These are phyloP conservation scores for Rattus rattus DNA, from an alignment of 2,113 vertebrate genomes.

Conservation along the genomic window DNA sequence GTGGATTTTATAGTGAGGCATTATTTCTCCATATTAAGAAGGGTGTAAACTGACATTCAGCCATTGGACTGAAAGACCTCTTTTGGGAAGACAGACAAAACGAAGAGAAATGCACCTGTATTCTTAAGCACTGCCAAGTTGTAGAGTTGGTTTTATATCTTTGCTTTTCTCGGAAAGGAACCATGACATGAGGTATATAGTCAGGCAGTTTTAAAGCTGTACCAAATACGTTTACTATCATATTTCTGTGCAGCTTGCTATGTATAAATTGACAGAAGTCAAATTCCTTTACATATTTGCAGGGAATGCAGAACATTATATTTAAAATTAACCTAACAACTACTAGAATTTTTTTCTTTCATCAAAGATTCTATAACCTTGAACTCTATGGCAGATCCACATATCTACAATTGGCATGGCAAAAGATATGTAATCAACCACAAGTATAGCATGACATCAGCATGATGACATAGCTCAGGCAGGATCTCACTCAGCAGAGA, in stretches of 20 bases:
- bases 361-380: not conserved
- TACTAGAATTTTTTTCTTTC: not conserved
- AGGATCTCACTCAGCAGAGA: not conserved
- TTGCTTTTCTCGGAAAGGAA: not conserved
- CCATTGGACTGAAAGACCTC: not conserved
- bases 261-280: not conserved
- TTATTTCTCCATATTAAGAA: slow-evolving; percentile 11
- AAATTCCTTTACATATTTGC: not conserved
- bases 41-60: not conserved
- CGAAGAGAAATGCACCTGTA: not conserved
- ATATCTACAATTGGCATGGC: not conserved
- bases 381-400: not conserved
- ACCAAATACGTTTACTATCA: not conserved
- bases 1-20: not conserved
- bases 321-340: not conserved
- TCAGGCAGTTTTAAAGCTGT: not conserved
- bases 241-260: not conserved
- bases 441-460: not conserved
- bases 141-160: not conserved
- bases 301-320: not conserved
- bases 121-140: not conserved
- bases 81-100: not conserved
- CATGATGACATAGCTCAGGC: not conserved
- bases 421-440: not conserved
- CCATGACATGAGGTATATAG: not conserved